phyloP scores from a whole-genome alignment of 2,113 vertebrate species.

The Kryptolebias marmoratus region DNA sequence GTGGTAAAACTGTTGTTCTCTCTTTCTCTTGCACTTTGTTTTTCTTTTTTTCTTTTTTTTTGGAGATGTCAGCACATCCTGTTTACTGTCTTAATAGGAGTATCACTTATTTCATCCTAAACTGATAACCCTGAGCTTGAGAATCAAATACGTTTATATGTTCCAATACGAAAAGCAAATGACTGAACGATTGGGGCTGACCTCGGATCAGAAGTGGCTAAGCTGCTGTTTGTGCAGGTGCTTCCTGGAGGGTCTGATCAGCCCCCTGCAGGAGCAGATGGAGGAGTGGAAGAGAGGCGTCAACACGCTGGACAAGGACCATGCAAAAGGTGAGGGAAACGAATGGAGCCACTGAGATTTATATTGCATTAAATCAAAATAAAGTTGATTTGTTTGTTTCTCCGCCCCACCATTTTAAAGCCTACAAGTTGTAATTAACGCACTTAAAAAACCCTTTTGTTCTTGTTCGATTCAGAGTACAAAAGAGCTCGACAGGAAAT shows the following conservation, averaged over 20 bases:
- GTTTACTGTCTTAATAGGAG: not conserved
- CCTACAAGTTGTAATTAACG: not conserved
- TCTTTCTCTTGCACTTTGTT: not conserved
- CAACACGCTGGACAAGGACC: slow-evolving; percentile 95
- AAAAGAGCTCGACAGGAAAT: slow-evolving; percentile 96
- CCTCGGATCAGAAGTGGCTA: slow-evolving; percentile 12
- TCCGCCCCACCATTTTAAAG: fast-evolving
- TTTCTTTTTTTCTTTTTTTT: too few species aligned
- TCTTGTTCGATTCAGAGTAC: slow-evolving; percentile 84
- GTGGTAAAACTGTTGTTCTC: not conserved
- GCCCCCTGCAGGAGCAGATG: slow-evolving; percentile 94
- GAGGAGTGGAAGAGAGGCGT: slow-evolving; percentile 97
- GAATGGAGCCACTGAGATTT: not conserved
- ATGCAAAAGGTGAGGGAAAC: slow-evolving; percentile 87
- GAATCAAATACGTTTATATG: not conserved
- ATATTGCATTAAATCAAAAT: too few species aligned
- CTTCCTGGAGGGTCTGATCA: slow-evolving; percentile 94
- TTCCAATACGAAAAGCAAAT: slow-evolving; percentile 2
- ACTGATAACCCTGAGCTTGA: not conserved
- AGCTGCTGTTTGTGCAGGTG: slow-evolving; percentile 74
- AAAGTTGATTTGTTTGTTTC: not conserved
- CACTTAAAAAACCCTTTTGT: slow-evolving; percentile 1
- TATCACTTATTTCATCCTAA: not conserved
- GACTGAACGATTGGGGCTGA: not conserved
- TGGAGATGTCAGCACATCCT: not conserved